Percentiles rank a stretch among this genome's conserved stretches.
Evolutionary conservation across 2,113 vertebrate genomes (phyloP).

Genomic region (Limnothrissa miodon): DNA sequence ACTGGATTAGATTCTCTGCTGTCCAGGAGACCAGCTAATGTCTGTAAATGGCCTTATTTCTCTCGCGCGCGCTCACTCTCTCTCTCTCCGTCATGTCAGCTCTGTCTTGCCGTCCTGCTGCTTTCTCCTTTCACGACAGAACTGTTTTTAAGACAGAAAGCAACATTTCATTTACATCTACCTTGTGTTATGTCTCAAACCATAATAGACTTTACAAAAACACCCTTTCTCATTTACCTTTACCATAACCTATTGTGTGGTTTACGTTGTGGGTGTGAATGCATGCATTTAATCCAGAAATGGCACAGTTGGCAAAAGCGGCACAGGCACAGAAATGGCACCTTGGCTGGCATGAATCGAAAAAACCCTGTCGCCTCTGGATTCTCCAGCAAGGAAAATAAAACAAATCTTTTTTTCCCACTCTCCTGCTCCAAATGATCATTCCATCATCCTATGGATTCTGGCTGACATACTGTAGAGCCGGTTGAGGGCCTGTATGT

Average conservation of each 20-base stretch:
- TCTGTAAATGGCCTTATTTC: not conserved
- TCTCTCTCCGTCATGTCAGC: too few relatives aligned
- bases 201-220: too few relatives aligned
- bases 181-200: too few relatives aligned
- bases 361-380: not conserved
- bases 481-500: constrained; percentile 46
- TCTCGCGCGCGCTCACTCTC: too few relatives aligned
- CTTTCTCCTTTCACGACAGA: not conserved
- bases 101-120: not conserved
- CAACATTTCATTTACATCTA: not conserved
- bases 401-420: not conserved
- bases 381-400: not conserved
- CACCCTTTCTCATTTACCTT: not conserved
- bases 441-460: not conserved
- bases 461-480: constrained; percentile 36
- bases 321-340: not conserved
- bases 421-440: not conserved
- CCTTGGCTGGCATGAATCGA: not conserved
- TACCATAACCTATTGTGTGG: not conserved
- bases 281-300: not conserved
- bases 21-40: constrained; percentile 9
- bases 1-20: not conserved
- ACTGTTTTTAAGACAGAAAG: not conserved
- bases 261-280: not conserved
- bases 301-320: not conserved